Evolutionary conservation across 1,140 invertebrate species (phyloP).

Genomic region (Solenopsis invicta): DNA sequence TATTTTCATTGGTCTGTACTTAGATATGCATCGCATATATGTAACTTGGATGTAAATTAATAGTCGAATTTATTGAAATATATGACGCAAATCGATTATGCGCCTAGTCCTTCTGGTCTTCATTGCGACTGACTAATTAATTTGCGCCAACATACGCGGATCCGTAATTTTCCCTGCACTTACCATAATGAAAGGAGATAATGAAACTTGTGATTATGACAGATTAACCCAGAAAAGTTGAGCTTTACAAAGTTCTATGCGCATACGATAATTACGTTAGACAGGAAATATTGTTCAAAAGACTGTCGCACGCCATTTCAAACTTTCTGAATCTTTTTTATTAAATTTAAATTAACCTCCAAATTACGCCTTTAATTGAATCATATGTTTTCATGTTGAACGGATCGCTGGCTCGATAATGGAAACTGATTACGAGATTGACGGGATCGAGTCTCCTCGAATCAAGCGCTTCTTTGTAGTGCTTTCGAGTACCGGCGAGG

Average conservation of each 20-base stretch:
- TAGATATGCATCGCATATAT: neutral
- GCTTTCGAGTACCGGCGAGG: conserved; percentile 5
- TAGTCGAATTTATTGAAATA: neutral
- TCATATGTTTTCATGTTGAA: neutral
- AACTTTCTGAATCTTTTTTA: neutral
- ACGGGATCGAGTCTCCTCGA: conserved; percentile 8
- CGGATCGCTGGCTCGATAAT: neutral
- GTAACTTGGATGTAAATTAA: conserved; percentile 3
- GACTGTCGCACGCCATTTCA: neutral
- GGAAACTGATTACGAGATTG: conserved; percentile 19
- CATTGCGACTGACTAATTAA: conserved; percentile 27
- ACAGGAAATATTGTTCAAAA: conserved; percentile 6
- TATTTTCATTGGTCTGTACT: neutral
- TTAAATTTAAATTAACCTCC: neutral
- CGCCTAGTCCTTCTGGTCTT: neutral
- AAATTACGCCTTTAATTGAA: neutral
- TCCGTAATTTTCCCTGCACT: neutral
- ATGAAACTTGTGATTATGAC: conserved; percentile 20
- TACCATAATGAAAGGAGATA: conserved; percentile 21
- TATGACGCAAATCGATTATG: neutral
- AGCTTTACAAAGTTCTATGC: neutral
- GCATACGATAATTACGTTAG: conserved; percentile 11
- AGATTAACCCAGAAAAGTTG: conserved; percentile 8
- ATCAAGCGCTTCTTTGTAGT: conserved; percentile 40
- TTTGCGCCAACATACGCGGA: neutral